phyloP scores from a whole-genome alignment of 2,113 vertebrate genomes.

The mouse (Mus musculus) region DNA sequence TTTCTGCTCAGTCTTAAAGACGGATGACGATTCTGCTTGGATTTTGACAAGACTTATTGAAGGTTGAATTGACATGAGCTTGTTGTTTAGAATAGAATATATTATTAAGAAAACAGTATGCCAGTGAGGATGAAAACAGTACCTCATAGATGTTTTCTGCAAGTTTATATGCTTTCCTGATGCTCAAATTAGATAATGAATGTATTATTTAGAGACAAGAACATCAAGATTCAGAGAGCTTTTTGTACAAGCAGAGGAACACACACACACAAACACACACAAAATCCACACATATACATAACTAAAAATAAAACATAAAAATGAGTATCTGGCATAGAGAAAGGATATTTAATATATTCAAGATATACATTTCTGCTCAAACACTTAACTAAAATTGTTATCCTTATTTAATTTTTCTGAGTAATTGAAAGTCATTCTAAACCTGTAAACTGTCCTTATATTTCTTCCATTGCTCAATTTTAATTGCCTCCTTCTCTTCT shows the following conservation, averaged over 20 bases:
- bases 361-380: not conserved
- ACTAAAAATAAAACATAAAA: not conserved
- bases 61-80: not conserved
- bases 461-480: not conserved
- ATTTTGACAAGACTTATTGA: not conserved
- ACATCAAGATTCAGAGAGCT: not conserved
- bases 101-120: not conserved
- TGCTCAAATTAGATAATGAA: not conserved
- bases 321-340: not conserved
- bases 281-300: not conserved
- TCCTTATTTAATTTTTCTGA: not conserved
- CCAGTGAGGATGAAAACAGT: not conserved
- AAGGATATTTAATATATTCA: not conserved
- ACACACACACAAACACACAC: too few relatives aligned
- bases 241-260: not conserved
- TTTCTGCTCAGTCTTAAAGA: not conserved
- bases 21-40: not conserved
- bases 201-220: not conserved
- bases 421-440: not conserved
- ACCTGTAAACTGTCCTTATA: not conserved
- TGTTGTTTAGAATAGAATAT: not conserved
- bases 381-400: not conserved
- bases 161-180: not conserved
- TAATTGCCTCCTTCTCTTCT: not conserved
- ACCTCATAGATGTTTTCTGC: not conserved